Evolutionary conservation across 2,113 vertebrate genomes (phyloP), one percentile per base, ranked within the genome.

Genomic region (Formicarius rufipectus): DNA sequence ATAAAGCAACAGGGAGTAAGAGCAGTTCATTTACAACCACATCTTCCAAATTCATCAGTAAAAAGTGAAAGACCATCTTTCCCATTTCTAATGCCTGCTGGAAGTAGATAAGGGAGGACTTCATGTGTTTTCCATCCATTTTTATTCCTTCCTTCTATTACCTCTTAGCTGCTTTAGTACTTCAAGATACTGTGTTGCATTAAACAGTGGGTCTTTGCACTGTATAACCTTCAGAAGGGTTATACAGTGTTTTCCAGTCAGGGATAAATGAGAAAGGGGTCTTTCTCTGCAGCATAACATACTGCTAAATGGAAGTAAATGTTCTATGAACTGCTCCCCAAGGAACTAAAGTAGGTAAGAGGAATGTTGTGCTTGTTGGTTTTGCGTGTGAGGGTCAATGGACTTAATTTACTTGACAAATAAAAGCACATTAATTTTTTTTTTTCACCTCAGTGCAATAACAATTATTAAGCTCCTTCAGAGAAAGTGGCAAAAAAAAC

Each of bases 1-100:
- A 45, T 53, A 85, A 87, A 96, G 79, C 79, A 90, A 92, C 16
- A 86, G 79, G 71, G 78, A 92, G 59, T 20, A 91, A 74, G 30
- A 71, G 23, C 45, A 90, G 45, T 42, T 86, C 30, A 62, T 86
- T 86, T 86, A 74, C 83, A 92, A 37, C 17, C 7, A 62, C 1
- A 2, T 62, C 53, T 87, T 66, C 42, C 47, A 91, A 81, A 93
- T 77, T 74, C 91, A 87, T 73, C 53, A 84, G 66, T 78, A 74
- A 87, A 86, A 90, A 80, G 37, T 83, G 80, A 95, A 94, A 80
- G 27, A 59, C 27, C 12, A 16, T 14, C 10, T 85, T 83, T 84
- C 45, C 67, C 64, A 63, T 71, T 95, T 64, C 31, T 88, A 66
- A 69, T 69, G 42, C 22, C 76, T 92, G 55, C 28, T 90, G 73